These are phyloP conservation scores for Carabus problematicus DNA, from an alignment of 2,888 invertebrate genomes.

Conservation along the genomic window DNA sequence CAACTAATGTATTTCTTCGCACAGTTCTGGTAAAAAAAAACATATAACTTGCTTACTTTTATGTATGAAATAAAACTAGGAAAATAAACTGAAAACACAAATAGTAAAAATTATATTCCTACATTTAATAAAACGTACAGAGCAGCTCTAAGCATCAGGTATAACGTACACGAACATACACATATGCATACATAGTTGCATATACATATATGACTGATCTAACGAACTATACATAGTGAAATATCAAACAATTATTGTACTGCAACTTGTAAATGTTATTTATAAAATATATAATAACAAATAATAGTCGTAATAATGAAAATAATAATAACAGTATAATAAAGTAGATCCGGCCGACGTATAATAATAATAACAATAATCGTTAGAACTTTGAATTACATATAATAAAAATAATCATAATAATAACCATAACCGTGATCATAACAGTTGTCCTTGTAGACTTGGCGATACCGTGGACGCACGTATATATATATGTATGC, in stretches of 20 bases:
- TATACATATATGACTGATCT: too few relatives aligned
- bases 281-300: conserved; percentile 50
- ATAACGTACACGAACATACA: too few relatives aligned
- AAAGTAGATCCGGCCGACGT: conserved; percentile 42
- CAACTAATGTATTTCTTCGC: too few relatives aligned
- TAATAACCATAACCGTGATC: conserved; percentile 56
- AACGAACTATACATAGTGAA: too few relatives aligned
- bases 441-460: conserved; percentile 54
- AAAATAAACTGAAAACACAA: too few relatives aligned
- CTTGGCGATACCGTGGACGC: conserved; percentile 30
- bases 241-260: too few relatives aligned
- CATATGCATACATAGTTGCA: too few relatives aligned
- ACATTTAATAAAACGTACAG: conserved; percentile 20
- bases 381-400: conserved; percentile 58
- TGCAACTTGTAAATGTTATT: conserved; percentile 15
- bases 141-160: neutral
- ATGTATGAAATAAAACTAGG: too few relatives aligned
- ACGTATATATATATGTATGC: neutral
- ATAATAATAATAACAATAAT: conserved; percentile 55
- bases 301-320: conserved; percentile 40
- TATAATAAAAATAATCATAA: conserved; percentile 58
- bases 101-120: conserved; percentile 18
- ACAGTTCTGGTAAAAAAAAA: too few relatives aligned
- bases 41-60: too few relatives aligned
- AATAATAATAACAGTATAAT: conserved; percentile 44